Conservation (phyloP, 2,888 invertebrate genomes). For the Abscondita cerata region DNA sequence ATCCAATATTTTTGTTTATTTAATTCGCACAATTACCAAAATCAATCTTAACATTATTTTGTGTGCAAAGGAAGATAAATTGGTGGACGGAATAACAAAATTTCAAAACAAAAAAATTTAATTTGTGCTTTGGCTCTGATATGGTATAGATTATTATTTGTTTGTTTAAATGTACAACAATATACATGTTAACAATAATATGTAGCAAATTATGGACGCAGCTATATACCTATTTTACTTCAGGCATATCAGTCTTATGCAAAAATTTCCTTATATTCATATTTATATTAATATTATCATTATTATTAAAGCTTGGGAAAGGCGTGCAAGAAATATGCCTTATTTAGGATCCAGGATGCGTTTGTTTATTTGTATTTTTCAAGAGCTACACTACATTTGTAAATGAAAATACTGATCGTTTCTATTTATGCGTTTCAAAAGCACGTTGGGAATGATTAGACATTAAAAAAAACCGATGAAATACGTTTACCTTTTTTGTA, state of each 20-base stretch:
- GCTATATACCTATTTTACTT: slow-evolving; percentile 13
- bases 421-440: slow-evolving; percentile 1
- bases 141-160: slow-evolving; percentile 6
- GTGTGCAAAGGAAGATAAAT: slow-evolving; percentile 26
- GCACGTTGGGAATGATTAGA: slow-evolving; percentile 5
- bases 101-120: slow-evolving; percentile 15
- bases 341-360: slow-evolving; percentile 40
- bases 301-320: slow-evolving; percentile 43
- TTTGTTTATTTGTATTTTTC: background rate
- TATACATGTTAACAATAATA: background rate
- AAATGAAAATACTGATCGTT: slow-evolving; percentile 13
- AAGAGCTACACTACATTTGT: slow-evolving; percentile 5
- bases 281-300: slow-evolving; percentile 26
- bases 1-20: background rate
- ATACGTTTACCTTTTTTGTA: background rate
- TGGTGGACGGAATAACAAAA: slow-evolving; percentile 32
- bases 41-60: slow-evolving; percentile 1
- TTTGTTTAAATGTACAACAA: too few species aligned
- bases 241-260: slow-evolving; percentile 38
- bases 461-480: too few species aligned
- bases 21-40: background rate
- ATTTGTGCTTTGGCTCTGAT: slow-evolving; percentile 28
- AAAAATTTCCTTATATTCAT: slow-evolving; percentile 17
- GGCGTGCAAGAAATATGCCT: slow-evolving; percentile 37
- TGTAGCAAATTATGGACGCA: background rate